Evolutionary conservation across 2,113 vertebrate species (phyloP), one percentile per base, ranked within the genome.

Genomic region (Scomber colias): DNA sequence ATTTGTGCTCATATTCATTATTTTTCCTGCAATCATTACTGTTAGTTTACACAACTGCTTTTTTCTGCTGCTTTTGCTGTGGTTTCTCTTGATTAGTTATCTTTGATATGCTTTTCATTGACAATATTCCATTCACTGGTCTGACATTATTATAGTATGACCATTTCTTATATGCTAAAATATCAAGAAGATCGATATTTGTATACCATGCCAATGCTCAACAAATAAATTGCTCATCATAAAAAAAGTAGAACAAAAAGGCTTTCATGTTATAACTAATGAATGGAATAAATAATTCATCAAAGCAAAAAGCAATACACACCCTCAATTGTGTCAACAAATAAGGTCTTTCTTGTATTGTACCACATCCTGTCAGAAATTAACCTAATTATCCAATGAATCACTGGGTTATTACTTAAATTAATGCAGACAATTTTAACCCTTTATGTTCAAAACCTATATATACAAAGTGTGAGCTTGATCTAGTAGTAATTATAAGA

Each of bases 241-340:
- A 35, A 9, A 40, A 27, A 40, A 40, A 40, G 35, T 40, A 40
- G 35, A 40, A 7, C 35, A 40, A 40, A 40, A 7, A 75, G 49
- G 57, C 81, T 86, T 86, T 83, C 61, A 74, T 88, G 79, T 84
- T 76, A 35, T 48, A 59, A 72, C 40, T 86, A 83, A 77, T 68
- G 60, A 84, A 71, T 10, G n/a, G 16, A 81, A 82, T 69, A 53
- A 69, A 84, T 1, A 79, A 77, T 76, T 77, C 62, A 83, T 82
- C 46, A 63, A 68, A 50, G 46, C 14, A 55, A 8, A 66, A 75
- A 51, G 76, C n/a, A 77, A 31, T 21, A 48, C n/a, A 59, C 27
- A 24, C 4, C 40, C 54, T 27, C 19, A 24, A 68, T 77, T 71
- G 51, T 49, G 14, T 14, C 27, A 27, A 49, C 65, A 83, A 85